These are phyloP conservation scores for Sebastes goodei DNA, from an alignment of 2,797 vertebrate genomes.

Conservation along the genomic window DNA sequence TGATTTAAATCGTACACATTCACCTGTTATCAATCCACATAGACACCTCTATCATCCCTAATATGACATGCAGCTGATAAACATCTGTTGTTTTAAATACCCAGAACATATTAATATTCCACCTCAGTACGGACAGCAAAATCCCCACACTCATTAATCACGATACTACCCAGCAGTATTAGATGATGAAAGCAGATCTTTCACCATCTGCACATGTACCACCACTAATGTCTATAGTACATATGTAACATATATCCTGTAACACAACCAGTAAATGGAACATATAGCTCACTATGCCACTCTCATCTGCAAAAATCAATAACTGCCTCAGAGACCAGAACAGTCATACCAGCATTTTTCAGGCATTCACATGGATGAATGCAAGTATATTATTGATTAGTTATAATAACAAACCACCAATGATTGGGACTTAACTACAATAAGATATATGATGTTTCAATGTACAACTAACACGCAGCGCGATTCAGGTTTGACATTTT, in stretches of 20 bases:
- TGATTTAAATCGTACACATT: background rate
- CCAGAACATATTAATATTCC: constrained; percentile 18
- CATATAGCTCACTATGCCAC: background rate
- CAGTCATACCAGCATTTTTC: background rate
- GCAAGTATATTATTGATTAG: background rate
- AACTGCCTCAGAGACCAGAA: background rate
- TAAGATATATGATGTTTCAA: background rate
- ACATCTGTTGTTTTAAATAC: constrained; percentile 12
- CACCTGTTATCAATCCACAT: background rate
- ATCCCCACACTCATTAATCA: constrained; percentile 31
- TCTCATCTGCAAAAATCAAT: constrained; percentile 39
- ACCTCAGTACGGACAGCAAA: background rate
- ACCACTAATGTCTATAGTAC: background rate
- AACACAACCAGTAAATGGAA: constrained; percentile 15
- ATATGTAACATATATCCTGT: background rate
- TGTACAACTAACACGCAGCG: background rate
- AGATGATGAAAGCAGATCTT: constrained; percentile 28
- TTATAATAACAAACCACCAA: background rate
- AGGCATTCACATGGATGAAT: background rate
- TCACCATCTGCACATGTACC: constrained; percentile 11
- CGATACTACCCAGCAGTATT: background rate
- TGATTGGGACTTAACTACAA: constrained; percentile 7
- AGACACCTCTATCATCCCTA: background rate
- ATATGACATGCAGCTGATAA: background rate
- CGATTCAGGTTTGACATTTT: constrained; percentile 31